Base-by-base conservation (phyloP, 2,797 vertebrate species). In the Jordanella pulchra region DNA sequence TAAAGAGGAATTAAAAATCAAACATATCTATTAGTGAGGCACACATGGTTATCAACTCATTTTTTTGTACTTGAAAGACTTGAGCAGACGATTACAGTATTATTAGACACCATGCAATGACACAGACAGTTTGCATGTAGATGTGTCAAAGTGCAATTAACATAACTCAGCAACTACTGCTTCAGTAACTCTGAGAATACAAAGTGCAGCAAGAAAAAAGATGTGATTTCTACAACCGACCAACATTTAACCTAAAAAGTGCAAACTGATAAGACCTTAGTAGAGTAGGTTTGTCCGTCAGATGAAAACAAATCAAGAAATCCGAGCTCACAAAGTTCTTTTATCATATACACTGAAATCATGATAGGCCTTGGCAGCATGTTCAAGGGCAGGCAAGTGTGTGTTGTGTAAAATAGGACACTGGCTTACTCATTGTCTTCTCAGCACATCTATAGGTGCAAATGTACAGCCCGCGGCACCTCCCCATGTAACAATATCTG, bases 131-230 rank as follows among this genome's bases (percentile, higher is more conserved):
- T 63, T 86, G 78, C 76, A 85, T 85, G 88, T 90, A 86, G 71
- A 92, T 82, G 90, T 92, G 91, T 93, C 91, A 92, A 93, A 93
- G 91, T 93, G 91, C 89, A 93, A 92, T 91, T 91, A 90, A 88
- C 72, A 92, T 86, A 91, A 89, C 50, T 28, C 18, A 65, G 61
- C 65, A 83, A 77, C 71, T 73, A 76, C 30, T 65, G 39, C 35
- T 60, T 79, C 65, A 28, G 73, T 72, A 69, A 53, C 67, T 70
- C 51, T 42, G 27, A 68, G 35, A 30, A 53, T 65, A 69, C 42
- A 78, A 27, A 63, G 69, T 77, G 69, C 60, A 81, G 67, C 63
- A 54, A 74, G 65, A 83, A 72, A 69, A 72, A 48, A 70, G 25
- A 45, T 30, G 14, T 32, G 28, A 73, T 77, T 68, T 73, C 50